Conservation (phyloP, 2,888 invertebrate genomes). For the Lasioglossum calceatum region DNA sequence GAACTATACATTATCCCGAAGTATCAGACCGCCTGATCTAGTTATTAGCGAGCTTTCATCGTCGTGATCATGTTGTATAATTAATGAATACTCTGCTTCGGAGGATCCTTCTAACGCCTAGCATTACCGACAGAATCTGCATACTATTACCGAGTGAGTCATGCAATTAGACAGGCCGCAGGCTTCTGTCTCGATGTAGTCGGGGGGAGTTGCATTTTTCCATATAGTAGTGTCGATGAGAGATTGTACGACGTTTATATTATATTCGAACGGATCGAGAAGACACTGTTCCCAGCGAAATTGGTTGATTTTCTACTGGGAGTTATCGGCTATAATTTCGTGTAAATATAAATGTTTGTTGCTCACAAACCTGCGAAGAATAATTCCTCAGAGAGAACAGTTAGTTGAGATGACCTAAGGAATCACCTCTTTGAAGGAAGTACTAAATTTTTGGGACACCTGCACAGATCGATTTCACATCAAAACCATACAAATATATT, state of each 20-base stretch:
- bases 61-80: constrained; percentile 2
- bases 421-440: neutral
- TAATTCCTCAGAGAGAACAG: neutral
- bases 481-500: neutral
- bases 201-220: neutral
- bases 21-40: constrained; percentile 2
- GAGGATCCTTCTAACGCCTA: neutral
- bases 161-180: constrained; percentile 40
- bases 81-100: neutral
- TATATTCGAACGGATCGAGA: neutral
- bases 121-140: neutral
- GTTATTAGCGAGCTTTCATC: constrained; percentile 13
- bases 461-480: neutral
- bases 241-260: neutral
- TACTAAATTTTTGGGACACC: neutral
- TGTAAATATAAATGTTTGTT: neutral
- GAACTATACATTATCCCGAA: neutral
- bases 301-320: neutral
- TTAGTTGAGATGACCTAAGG: too few relatives aligned
- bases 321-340: neutral
- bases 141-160: neutral
- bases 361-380: neutral
- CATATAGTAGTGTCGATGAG: neutral
- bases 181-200: neutral
- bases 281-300: too few relatives aligned